Conservation (phyloP, 2,113 vertebrate species). For the Calyptommatus sinebrachiatus region DNA sequence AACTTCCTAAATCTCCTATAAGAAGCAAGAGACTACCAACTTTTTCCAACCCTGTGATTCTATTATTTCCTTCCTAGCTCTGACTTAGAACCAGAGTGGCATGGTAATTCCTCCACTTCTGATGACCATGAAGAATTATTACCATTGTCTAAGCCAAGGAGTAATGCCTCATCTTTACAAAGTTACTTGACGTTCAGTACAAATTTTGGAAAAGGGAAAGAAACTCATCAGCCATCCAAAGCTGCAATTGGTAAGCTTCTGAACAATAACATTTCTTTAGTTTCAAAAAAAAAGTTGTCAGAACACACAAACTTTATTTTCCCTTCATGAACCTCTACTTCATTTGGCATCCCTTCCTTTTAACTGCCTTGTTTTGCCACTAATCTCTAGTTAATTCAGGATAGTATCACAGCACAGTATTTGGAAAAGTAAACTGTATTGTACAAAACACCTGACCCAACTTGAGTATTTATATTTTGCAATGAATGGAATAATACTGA, state of each 20-base stretch:
- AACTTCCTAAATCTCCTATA: too few species aligned
- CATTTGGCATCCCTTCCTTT: too few species aligned
- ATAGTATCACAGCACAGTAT: neutral
- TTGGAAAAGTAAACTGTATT: neutral
- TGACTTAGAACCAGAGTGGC: conserved; percentile 60
- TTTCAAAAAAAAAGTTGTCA: neutral
- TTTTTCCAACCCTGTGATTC: neutral
- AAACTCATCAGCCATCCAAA: conserved; percentile 34
- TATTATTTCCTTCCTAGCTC: conserved; percentile 55
- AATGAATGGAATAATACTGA: neutral
- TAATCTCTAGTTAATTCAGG: neutral
- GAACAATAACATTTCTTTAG: neutral
- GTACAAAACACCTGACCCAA: neutral
- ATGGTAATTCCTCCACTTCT: fast-evolving
- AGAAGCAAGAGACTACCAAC: too few species aligned
- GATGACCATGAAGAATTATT: conserved; percentile 1
- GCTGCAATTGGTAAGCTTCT: conserved; percentile 58
- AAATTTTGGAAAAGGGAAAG: neutral
- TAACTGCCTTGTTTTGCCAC: too few species aligned
- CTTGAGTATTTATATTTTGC: neutral
- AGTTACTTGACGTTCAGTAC: neutral
- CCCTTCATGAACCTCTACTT: too few species aligned
- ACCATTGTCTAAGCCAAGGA: fast-evolving
- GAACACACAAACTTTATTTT: too few species aligned
- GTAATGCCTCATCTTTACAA: neutral